Percentiles rank a stretch among this genome's conserved stretches.
Conservation (phyloP, 2,797 vertebrate genomes). For the Epinephelus coioides region DNA sequence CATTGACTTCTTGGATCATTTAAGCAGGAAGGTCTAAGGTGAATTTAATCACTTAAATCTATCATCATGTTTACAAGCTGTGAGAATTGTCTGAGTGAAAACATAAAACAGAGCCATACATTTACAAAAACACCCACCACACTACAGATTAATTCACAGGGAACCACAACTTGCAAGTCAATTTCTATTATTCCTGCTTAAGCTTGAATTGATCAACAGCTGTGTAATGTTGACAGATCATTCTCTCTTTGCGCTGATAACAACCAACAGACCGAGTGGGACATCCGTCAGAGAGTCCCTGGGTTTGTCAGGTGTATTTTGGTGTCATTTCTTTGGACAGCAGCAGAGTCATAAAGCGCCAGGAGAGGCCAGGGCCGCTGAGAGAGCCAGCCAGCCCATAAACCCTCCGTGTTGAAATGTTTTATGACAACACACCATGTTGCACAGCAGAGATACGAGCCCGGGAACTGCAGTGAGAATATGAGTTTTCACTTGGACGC, state of each 20-base stretch:
- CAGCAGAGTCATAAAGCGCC: conserved; percentile 56
- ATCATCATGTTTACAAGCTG: no score
- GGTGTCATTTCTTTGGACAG: conserved; percentile 66
- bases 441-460: conserved; percentile 58
- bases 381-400: conserved; percentile 57
- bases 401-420: conserved; percentile 51
- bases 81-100: no score
- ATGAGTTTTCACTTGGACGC: conserved; percentile 58
- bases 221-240: conserved; percentile 5
- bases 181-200: conserved; percentile 7
- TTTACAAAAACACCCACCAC: no score
- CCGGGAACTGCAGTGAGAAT: conserved; percentile 53
- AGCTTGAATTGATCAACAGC: conserved; percentile 22
- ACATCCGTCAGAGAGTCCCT: conserved; percentile 47
- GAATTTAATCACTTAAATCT: background rate
- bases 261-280: conserved; percentile 37
- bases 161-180: background rate
- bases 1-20: background rate
- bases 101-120: no score
- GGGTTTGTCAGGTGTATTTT: conserved; percentile 51
- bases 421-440: conserved; percentile 63
- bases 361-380: conserved; percentile 56
- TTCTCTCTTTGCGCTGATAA: conserved; percentile 34
- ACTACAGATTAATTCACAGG: no score
- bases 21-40: background rate